Base-by-base conservation (phyloP, 1,140 invertebrate genomes). In the Drosophila albomicans region DNA sequence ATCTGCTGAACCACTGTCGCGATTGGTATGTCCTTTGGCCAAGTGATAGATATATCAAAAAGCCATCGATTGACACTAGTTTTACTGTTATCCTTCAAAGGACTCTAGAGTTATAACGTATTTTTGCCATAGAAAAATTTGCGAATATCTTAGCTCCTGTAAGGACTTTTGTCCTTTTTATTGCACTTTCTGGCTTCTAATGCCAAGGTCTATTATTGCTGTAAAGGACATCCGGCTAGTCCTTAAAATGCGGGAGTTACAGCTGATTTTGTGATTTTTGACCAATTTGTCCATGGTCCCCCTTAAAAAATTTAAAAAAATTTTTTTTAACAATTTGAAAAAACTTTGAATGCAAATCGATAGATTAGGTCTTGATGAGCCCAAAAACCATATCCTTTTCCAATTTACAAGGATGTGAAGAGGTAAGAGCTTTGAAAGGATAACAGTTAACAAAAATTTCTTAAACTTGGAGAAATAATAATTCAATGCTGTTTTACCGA, bases 141-240 rank as follows among this genome's bases (percentile, higher is more conserved):
- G 2, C n/a, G 1, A 46, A 2, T 61, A 20, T 32, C 45, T 48
- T 13, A 8, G 28, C 11, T 61, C 13, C n/a, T 48, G 25, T 3
- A 61, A 61, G 58, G 58, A 61, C 20, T 28, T 28, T 61, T 45
- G 7, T 28, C 41, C 38, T 28, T 45, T 46, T 61, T 41, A 10
- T 4, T 5, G 8, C 6, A 25, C 25, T 3, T 20, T 25, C 3
- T 0, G 11, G 41, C 10, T 0, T 16, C 1, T 5, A 15, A 13
- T 11, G 20, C 3, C 28, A 63, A 51, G 1, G 15, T 20, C 46
- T 51, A 1, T 63, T 10, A 11, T 15, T 3, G 11, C n/a, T 46
- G 28, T 45, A 41, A 63, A 51, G 45, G 8, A 49, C 25, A 63
- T 51, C 30, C 28, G 0, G 2, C 16, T 62, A 5, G 43, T 49